phyloP scores from a whole-genome alignment of 2,797 vertebrate species.

The Bovichtus diacanthus region DNA sequence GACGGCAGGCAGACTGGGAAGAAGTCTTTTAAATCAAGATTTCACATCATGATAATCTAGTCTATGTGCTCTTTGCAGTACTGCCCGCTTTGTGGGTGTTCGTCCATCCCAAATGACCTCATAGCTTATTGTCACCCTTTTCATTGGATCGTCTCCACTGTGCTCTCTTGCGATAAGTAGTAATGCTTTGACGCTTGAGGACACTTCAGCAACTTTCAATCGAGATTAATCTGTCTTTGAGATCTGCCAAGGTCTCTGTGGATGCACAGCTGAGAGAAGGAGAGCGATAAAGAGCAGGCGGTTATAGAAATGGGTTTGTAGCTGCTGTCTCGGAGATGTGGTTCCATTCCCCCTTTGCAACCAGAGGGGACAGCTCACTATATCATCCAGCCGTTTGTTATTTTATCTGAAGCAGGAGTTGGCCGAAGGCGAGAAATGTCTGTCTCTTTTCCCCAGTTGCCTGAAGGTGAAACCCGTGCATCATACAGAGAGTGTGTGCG shows the following conservation, averaged over 20 bases:
- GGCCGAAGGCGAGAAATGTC: constrained; percentile 64
- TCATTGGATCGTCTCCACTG: constrained; percentile 40
- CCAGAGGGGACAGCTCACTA: constrained; percentile 78
- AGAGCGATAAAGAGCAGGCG: constrained; percentile 32
- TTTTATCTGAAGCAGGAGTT: constrained; percentile 75
- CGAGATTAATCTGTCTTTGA: constrained; percentile 74
- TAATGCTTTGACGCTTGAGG: constrained; percentile 69
- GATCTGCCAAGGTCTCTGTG: constrained; percentile 72
- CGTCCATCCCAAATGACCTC: constrained; percentile 49
- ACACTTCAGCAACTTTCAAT: constrained; percentile 75
- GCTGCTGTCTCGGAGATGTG: constrained; percentile 63
- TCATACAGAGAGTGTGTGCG: constrained; percentile 51
- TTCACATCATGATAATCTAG: constrained; percentile 60
- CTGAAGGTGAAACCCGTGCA: constrained; percentile 78
- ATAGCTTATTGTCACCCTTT: constrained; percentile 53
- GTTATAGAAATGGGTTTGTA: constrained; percentile 70
- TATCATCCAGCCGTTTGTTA: constrained; percentile 80
- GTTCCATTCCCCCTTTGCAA: constrained; percentile 64
- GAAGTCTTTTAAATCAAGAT: constrained; percentile 42
- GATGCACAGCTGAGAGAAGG: constrained; percentile 50
- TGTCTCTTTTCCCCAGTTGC: constrained; percentile 70
- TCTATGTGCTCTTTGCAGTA: constrained; percentile 23
- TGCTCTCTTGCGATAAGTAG: constrained; percentile 58
- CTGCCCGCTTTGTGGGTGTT: constrained; percentile 28
- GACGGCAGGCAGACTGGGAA: background rate